Percentiles rank a stretch among this genome's conserved stretches.
Conservation (phyloP, 23 tunicate species). For the Halocynthia roretzi region DNA sequence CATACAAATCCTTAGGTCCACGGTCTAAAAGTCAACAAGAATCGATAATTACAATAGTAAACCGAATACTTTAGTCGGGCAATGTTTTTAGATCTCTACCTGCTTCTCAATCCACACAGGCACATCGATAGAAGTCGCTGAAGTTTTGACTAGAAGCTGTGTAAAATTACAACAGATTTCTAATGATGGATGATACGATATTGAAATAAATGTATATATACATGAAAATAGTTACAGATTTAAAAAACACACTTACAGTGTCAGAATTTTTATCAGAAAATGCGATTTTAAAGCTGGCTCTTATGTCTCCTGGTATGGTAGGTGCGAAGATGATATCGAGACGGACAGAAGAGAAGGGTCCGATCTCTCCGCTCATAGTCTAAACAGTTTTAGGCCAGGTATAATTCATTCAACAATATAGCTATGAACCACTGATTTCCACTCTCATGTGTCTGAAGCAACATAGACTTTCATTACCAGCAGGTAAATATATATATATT, state of each 20-base stretch:
- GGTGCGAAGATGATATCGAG: conserved; percentile 83
- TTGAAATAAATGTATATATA: not conserved
- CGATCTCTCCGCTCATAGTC: conserved; percentile 83
- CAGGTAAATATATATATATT: too few species aligned
- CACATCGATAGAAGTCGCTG: conserved; percentile 83
- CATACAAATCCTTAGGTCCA: conserved; percentile 81
- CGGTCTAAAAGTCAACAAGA: conserved; percentile 28
- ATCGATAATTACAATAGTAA: not conserved
- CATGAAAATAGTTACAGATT: not conserved
- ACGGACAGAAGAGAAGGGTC: conserved; percentile 63
- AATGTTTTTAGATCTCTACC: conserved; percentile 20
- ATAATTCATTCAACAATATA: too few species aligned
- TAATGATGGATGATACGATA: not conserved
- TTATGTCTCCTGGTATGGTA: conserved; percentile 79
- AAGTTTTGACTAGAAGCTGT: conserved; percentile 63
- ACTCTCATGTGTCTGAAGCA: too few species aligned
- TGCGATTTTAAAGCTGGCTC: conserved; percentile 53
- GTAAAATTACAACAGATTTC: conserved; percentile 2
- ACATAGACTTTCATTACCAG: too few species aligned
- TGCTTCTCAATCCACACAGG: conserved; percentile 92
- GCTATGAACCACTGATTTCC: too few species aligned
- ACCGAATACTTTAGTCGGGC: not conserved
- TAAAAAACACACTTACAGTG: conserved; percentile 38
- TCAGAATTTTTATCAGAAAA: conserved; percentile 64
- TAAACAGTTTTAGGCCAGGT: not conserved